These are phyloP conservation scores for Stegastes partitus DNA, from an alignment of 2,113 vertebrate species.

Conservation along the genomic window DNA sequence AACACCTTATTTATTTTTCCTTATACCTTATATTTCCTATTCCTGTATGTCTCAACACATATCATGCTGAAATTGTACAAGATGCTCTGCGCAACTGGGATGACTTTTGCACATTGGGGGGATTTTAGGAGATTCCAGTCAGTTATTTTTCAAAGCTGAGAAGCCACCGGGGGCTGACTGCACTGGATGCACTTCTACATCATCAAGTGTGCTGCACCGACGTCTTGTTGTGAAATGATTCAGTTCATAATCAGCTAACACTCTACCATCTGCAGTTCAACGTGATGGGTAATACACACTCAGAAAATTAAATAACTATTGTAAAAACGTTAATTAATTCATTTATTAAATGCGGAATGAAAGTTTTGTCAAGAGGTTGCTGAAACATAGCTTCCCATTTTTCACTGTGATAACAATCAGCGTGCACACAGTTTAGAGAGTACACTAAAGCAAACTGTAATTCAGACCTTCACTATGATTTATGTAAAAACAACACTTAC, in stretches of 20 bases:
- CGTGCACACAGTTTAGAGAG: conserved; percentile 2
- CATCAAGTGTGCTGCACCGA: not conserved
- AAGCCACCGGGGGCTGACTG: conserved; percentile 1
- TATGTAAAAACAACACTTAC: conserved; percentile 20
- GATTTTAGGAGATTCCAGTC: not conserved
- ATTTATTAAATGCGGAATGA: not conserved
- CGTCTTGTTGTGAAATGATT: not conserved
- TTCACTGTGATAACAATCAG: conserved; percentile 5
- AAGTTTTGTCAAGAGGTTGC: not conserved
- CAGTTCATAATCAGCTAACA: conserved; percentile 8
- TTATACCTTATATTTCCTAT: not conserved
- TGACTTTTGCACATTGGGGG: not conserved
- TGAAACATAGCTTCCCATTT: not conserved
- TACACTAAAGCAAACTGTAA: conserved; percentile 6
- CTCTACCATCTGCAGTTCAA: conserved; percentile 8
- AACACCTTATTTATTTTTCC: conserved; percentile 27
- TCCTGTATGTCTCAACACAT: not conserved
- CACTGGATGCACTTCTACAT: not conserved
- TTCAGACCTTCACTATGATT: conserved; percentile 36
- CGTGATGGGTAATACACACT: not conserved
- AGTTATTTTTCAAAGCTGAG: not conserved
- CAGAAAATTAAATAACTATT: not conserved
- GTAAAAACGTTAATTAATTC: not conserved
- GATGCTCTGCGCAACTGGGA: not conserved
- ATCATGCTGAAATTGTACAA: not conserved